Evolutionary conservation across 2,113 vertebrate species (phyloP).

Genomic region (Forbesichthys agassizii): DNA sequence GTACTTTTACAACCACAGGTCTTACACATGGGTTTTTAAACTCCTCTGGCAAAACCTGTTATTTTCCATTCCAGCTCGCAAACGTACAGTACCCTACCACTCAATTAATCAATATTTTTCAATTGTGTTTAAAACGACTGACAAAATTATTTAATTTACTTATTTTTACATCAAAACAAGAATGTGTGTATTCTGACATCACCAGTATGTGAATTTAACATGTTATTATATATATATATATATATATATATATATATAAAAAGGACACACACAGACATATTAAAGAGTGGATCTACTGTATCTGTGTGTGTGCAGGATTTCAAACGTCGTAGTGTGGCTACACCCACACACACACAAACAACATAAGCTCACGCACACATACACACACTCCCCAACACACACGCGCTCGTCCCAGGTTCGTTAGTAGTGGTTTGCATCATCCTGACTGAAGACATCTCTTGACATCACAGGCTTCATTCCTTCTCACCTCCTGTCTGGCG

Average conservation of each 20-base stretch:
- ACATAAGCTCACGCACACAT: neutral
- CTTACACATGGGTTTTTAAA: too few species aligned
- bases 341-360: slow-evolving; percentile 12
- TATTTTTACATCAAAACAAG: too few species aligned
- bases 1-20: too few species aligned
- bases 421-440: slow-evolving; percentile 74
- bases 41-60: too few species aligned
- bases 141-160: too few species aligned
- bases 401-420: slow-evolving; percentile 57
- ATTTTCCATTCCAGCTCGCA: too few species aligned
- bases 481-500: slow-evolving; percentile 70
- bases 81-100: too few species aligned
- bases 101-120: neutral
- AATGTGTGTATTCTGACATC: too few species aligned
- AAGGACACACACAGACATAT: slow-evolving; percentile 3
- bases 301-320: neutral
- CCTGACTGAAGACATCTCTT: slow-evolving; percentile 72
- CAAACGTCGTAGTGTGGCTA: neutral
- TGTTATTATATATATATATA: neutral
- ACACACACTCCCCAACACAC: slow-evolving; percentile 12
- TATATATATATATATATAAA: too few species aligned
- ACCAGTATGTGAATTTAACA: too few species aligned
- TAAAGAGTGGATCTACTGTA: neutral
- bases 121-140: neutral
- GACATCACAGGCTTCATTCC: slow-evolving; percentile 75